Evolutionary conservation across 92 coral and sea anemone genomes (phyloP), one percentile per base, ranked within the genome.

Genomic region (Parazoanthus atlanticus): DNA sequence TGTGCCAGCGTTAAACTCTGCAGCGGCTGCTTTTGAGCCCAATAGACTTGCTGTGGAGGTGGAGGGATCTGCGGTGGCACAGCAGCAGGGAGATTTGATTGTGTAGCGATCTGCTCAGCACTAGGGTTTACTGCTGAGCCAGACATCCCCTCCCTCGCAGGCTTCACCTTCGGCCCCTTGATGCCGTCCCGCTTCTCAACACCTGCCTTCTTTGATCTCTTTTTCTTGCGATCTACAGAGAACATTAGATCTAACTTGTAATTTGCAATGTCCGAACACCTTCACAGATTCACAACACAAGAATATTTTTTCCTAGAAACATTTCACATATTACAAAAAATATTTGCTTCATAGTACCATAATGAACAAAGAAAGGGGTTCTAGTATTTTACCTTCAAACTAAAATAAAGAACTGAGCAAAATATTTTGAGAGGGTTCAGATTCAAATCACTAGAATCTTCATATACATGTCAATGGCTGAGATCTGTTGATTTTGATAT

Each of bases 61-160:
- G 79, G 82, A 21, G 94, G 79, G 6, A 86, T 70, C 38, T 89
- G 92, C 67, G 90, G 94, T 3, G 86, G 76, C 6, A 88, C 85
- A 6, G 84, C 89, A 28, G 77, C 91, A 10, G 93, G 91, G 9
- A 90, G 33, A 32, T 77, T 90, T 34, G 79, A 71, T 1, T 93
- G 95, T 28, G 92, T 89, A 13, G 95, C 78, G 29, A 90, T 72
- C 49, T 79, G 88, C 72, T 94, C 98, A 23, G 95, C 91, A 88
- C 89, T 81, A 6, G 97, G 97, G 76, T 94, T 94, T 0, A 94
- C 94, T 58, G 96, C 98, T 3, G 98, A 95, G 47, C 90, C 90
- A 31, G 90, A 90, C 61, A 85, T 92, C 80, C 90, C 88, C 69
- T 89, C 93, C 38, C 90, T 91, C 28, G 92, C 87, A 65, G 96